Evolutionary conservation across 2,888 invertebrate species (phyloP).

Genomic region (Dolichomitus sp.): DNA sequence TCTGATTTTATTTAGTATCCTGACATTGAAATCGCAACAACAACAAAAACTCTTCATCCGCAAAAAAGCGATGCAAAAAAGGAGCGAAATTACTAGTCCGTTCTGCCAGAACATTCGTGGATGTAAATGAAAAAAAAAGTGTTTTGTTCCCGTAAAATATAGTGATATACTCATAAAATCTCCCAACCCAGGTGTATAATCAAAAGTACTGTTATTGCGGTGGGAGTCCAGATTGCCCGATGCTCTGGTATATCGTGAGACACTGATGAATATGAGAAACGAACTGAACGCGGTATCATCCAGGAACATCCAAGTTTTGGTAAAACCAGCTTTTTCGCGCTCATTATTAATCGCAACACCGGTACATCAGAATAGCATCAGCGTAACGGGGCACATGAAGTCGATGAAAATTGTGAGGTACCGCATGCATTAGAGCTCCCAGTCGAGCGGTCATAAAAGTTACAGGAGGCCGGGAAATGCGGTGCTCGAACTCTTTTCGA

Average conservation of each 20-base stretch:
- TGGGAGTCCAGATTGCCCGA: not conserved
- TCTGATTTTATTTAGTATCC: too few species aligned
- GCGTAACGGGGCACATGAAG: slow-evolving; percentile 26
- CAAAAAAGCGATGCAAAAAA: not conserved
- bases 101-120: not conserved
- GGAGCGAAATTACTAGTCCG: not conserved
- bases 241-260: slow-evolving; percentile 2
- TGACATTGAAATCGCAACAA: too few species aligned
- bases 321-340: slow-evolving; percentile 39
- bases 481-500: slow-evolving; percentile 75
- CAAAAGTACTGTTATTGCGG: not conserved
- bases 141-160: not conserved
- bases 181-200: not conserved
- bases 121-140: not conserved
- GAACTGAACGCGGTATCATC: not conserved
- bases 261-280: slow-evolving; percentile 10
- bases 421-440: slow-evolving; percentile 46
- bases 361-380: not conserved
- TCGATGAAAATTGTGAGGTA: slow-evolving; percentile 41
- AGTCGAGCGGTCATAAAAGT: slow-evolving; percentile 79
- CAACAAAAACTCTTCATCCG: not conserved
- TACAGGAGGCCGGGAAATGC: slow-evolving; percentile 77
- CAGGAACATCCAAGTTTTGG: not conserved
- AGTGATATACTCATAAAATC: not conserved
- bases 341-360: slow-evolving; percentile 38